phyloP scores from a whole-genome alignment of 2,113 vertebrate genomes.

The Columba janthina region DNA sequence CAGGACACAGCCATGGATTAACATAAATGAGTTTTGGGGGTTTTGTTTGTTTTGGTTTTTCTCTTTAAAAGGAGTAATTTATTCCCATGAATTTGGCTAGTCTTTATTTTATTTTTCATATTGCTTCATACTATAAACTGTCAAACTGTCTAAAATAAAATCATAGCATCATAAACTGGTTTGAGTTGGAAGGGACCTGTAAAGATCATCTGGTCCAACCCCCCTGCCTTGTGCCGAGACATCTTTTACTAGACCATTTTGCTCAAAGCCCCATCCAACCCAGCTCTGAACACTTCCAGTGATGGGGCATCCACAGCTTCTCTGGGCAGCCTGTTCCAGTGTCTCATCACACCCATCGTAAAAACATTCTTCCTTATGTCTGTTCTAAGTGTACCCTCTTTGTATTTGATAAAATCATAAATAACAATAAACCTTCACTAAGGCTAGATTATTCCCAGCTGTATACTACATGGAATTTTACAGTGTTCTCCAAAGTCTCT shows the following conservation, averaged over 20 bases:
- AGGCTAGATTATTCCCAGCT: background rate
- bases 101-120: background rate
- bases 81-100: background rate
- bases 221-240: fast-evolving
- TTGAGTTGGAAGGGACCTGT: background rate
- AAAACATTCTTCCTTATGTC: background rate
- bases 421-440: background rate
- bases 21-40: background rate
- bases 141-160: background rate
- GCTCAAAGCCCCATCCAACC: background rate
- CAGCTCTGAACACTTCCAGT: background rate
- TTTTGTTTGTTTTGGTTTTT: background rate
- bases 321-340: background rate
- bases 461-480: background rate
- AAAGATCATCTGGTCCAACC: background rate
- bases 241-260: background rate
- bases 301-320: background rate
- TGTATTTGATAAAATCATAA: background rate
- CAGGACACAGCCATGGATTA: background rate
- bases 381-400: background rate
- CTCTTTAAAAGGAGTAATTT: background rate
- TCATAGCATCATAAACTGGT: background rate
- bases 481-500: background rate
- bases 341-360: fast-evolving
- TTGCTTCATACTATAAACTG: background rate